A percentile compares a stretch with the other conserved stretches of the same genome.
Conservation (phyloP, 2,113 vertebrate species). For the Sylvilagus bachmani region DNA sequence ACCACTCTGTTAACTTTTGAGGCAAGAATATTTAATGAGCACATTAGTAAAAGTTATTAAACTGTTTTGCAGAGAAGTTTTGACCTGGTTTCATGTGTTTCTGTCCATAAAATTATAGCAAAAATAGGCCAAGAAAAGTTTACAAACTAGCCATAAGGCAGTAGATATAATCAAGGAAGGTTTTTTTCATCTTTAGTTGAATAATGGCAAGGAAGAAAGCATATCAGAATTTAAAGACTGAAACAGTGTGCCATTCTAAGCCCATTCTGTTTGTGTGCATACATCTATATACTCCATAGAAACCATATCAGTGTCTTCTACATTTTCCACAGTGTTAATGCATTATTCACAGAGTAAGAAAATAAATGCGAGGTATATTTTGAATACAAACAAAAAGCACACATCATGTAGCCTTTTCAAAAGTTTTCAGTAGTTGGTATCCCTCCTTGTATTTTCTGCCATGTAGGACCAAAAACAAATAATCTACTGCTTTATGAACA, state of each 20-base stretch:
- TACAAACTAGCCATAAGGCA: not conserved
- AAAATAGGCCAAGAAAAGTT: not conserved
- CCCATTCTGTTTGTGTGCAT: not conserved
- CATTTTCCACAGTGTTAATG: conserved; percentile 5
- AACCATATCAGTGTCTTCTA: not conserved
- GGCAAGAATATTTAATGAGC: conserved; percentile 32
- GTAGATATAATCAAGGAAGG: not conserved
- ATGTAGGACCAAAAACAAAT: not conserved
- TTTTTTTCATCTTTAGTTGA: not conserved
- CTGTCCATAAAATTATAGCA: not conserved
- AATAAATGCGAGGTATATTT: conserved; percentile 3
- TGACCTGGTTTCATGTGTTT: not conserved
- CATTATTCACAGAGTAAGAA: not conserved
- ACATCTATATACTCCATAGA: not conserved
- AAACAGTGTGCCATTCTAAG: not conserved
- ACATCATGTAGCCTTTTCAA: conserved; percentile 27
- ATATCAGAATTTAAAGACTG: conserved; percentile 19
- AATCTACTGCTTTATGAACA: not conserved
- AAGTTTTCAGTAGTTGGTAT: not conserved
- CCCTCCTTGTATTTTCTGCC: conserved; percentile 26
- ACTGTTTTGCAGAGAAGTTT: not conserved
- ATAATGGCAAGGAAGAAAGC: not conserved
- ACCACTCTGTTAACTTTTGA: conserved; percentile 6
- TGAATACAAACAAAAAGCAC: not conserved
- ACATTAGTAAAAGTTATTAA: conserved; percentile 15